Evolutionary conservation across 2,797 vertebrate genomes (phyloP).

Genomic region (Peromyscus attwateri): DNA sequence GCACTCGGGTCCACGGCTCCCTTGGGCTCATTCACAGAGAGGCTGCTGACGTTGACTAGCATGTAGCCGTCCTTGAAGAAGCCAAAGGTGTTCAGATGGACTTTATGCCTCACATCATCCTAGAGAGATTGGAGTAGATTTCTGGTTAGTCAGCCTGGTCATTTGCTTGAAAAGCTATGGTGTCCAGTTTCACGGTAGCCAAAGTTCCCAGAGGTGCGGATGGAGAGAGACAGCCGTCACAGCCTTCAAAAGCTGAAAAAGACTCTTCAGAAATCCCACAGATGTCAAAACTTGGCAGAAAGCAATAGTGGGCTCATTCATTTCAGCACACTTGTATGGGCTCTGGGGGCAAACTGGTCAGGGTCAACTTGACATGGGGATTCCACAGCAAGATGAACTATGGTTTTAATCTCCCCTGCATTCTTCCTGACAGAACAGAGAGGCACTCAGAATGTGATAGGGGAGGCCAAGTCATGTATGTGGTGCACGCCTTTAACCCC

Average conservation of each 20-base stretch:
- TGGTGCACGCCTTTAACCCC: not conserved
- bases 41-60: slow-evolving; percentile 89
- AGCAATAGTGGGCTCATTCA: not conserved
- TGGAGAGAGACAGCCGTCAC: not conserved
- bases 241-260: slow-evolving; percentile 2
- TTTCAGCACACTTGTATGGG: not conserved
- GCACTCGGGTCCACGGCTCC: slow-evolving; percentile 75
- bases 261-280: not conserved
- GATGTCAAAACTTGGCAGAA: not conserved
- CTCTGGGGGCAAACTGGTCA: not conserved
- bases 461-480: not conserved
- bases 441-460: not conserved
- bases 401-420: not conserved
- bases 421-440: not conserved
- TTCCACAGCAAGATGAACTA: not conserved
- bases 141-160: not conserved
- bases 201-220: not conserved
- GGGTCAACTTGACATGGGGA: not conserved
- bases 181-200: not conserved
- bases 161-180: not conserved
- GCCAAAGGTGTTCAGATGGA: slow-evolving; percentile 93
- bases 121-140: slow-evolving; percentile 64
- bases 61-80: slow-evolving; percentile 93
- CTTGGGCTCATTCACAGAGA: slow-evolving; percentile 84
- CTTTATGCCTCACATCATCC: slow-evolving; percentile 92